A percentile compares a stretch with the other conserved stretches of the same genome.
These are phyloP conservation scores for Branchellion lobata DNA, from an alignment of 2,888 invertebrate genomes.

Conservation along the genomic window DNA sequence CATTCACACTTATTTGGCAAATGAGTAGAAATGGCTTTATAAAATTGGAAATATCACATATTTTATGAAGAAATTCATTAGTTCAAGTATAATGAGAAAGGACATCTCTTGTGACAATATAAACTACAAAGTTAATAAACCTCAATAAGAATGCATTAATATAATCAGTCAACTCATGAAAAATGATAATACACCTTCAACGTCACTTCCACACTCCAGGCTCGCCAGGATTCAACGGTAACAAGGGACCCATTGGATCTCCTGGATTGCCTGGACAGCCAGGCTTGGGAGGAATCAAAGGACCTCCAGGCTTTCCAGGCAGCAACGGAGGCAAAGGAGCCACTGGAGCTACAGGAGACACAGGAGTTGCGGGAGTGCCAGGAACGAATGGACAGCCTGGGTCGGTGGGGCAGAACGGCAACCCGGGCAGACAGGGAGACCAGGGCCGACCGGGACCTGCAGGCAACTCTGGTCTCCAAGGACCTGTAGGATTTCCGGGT, in stretches of 20 bases:
- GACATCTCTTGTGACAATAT: too few relatives aligned
- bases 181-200: too few relatives aligned
- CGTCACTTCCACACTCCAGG: too few relatives aligned
- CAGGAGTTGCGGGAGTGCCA: neutral
- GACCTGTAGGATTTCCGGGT: neutral
- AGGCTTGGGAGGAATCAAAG: conserved; percentile 43
- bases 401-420: conserved; percentile 47
- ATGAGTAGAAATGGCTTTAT: too few relatives aligned
- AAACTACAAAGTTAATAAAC: too few relatives aligned
- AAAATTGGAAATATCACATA: too few relatives aligned
- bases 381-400: conserved; percentile 47
- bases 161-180: too few relatives aligned
- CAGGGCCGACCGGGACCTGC: neutral
- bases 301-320: conserved; percentile 35
- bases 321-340: neutral
- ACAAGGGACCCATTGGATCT: conserved; percentile 44
- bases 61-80: too few relatives aligned
- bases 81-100: too few relatives aligned
- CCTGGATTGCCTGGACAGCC: conserved; percentile 46
- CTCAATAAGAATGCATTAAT: too few relatives aligned
- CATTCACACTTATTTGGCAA: too few relatives aligned
- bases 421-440: neutral
- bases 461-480: neutral
- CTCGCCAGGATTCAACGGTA: conserved; percentile 39
- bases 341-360: neutral